These are phyloP conservation scores for Guaruba guarouba DNA, from an alignment of 2,113 vertebrate genomes.

Conservation along the genomic window DNA sequence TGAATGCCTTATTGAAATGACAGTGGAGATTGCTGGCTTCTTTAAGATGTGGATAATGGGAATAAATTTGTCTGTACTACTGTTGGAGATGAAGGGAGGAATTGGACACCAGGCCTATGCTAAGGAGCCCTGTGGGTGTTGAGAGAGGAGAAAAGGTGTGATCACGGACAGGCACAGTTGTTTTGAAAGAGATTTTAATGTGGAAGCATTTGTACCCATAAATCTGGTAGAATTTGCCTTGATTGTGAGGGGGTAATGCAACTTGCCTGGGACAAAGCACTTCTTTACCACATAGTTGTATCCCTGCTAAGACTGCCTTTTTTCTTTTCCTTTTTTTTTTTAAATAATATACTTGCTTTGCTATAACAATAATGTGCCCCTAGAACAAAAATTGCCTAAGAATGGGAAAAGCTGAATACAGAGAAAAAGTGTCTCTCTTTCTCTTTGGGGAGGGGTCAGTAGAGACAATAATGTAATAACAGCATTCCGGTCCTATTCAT, in stretches of 20 bases:
- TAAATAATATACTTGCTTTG: background rate
- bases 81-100: background rate
- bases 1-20: background rate
- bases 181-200: background rate
- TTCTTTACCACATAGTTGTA: background rate
- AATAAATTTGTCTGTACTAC: background rate
- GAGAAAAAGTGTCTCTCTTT: background rate
- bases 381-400: constrained; percentile 16
- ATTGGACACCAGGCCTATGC: background rate
- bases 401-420: background rate
- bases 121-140: background rate
- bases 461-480: background rate
- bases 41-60: background rate
- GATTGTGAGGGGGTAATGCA: background rate
- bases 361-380: background rate
- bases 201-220: background rate
- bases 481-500: constrained; percentile 1
- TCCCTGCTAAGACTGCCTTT: background rate
- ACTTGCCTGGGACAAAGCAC: background rate
- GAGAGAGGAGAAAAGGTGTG: background rate
- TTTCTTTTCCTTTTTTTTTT: background rate
- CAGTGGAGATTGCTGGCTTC: background rate
- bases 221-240: background rate
- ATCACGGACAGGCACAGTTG: background rate
- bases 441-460: background rate